phyloP scores from a whole-genome alignment of 2,888 invertebrate genomes.

The Stegophylla sp. region DNA sequence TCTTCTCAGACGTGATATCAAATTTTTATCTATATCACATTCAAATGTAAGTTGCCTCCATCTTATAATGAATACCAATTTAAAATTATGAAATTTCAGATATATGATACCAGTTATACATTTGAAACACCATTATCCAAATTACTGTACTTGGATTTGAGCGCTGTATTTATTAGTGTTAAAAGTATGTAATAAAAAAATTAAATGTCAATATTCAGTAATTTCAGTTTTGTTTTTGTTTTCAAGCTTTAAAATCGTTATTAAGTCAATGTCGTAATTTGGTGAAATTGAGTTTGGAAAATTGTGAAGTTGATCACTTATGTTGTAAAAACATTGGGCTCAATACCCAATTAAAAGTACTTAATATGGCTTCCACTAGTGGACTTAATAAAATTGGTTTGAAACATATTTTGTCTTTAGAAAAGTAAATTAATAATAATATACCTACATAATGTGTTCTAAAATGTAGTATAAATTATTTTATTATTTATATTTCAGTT shows the following conservation, averaged over 20 bases:
- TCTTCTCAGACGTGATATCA: constrained; percentile 78
- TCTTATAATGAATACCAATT: neutral
- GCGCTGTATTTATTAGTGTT: constrained; percentile 75
- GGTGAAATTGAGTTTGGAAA: constrained; percentile 85
- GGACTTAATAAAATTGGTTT: constrained; percentile 75
- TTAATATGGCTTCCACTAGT: constrained; percentile 83
- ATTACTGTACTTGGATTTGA: constrained; percentile 85
- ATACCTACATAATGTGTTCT: neutral
- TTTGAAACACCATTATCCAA: constrained; percentile 64
- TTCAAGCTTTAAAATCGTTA: constrained; percentile 69
- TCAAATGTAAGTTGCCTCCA: constrained; percentile 71
- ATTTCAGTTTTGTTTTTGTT: constrained; percentile 52
- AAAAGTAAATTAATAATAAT: constrained; percentile 39
- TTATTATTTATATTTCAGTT: constrained; percentile 64
- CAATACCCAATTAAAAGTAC: constrained; percentile 75
- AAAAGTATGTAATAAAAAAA: constrained; percentile 56
- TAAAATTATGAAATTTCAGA: constrained; percentile 23
- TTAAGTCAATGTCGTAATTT: constrained; percentile 75
- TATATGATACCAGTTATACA: constrained; percentile 53
- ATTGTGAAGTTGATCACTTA: constrained; percentile 71
- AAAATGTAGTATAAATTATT: constrained; percentile 41
- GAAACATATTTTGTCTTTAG: constrained; percentile 68
- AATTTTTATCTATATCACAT: constrained; percentile 79
- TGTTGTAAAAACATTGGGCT: constrained; percentile 75
- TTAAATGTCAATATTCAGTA: neutral